Percentiles rank a stretch among this genome's conserved stretches.
phyloP scores from a whole-genome alignment of 2,797 vertebrate species.

The Neosilurus mollespiculum region DNA sequence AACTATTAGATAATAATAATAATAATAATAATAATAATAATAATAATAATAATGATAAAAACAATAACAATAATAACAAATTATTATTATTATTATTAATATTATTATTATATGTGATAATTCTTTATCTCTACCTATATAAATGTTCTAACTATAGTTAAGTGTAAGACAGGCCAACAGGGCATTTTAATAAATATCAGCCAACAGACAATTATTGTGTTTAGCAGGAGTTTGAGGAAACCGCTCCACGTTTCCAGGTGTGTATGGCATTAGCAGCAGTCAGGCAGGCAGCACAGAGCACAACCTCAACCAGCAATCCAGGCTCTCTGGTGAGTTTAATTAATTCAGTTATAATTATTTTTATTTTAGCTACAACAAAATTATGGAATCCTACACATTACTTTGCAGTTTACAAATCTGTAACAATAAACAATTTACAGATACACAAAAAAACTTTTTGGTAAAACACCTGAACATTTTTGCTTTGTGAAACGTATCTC shows the following conservation, averaged over 20 bases:
- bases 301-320: not conserved
- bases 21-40: too few relatives aligned
- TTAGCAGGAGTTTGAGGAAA: conserved; percentile 17
- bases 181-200: not conserved
- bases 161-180: not conserved
- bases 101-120: not conserved
- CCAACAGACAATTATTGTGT: not conserved
- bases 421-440: too few relatives aligned
- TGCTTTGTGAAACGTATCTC: too few relatives aligned
- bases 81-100: not conserved
- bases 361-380: not conserved
- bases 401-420: too few relatives aligned
- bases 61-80: too few relatives aligned
- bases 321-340: conserved; percentile 30
- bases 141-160: not conserved
- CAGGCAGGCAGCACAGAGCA: conserved; percentile 19
- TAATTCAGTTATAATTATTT: not conserved
- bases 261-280: conserved; percentile 39
- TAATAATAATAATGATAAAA: too few relatives aligned
- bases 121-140: not conserved
- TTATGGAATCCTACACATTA: too few relatives aligned
- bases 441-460: too few relatives aligned
- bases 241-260: conserved; percentile 7
- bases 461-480: too few relatives aligned
- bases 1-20: too few relatives aligned